Evolutionary conservation across 2,888 invertebrate genomes (phyloP), one percentile per base, ranked within the genome.

Genomic region (Tuta absoluta): DNA sequence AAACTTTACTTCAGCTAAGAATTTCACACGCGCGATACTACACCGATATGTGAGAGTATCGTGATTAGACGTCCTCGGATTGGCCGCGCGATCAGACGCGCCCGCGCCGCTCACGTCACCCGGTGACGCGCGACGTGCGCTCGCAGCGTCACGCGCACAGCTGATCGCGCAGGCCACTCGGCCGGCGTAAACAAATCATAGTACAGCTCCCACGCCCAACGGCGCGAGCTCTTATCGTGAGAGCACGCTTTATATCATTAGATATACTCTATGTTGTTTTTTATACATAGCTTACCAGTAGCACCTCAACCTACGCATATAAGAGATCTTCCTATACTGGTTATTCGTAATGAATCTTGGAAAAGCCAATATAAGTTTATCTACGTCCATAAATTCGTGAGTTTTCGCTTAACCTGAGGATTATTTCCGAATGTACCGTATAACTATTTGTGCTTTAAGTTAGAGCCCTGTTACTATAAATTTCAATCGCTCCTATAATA

Each of bases 181-280:
- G 73, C 76, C 78, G 76, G 79, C 77, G 87, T 89, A 89, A 90
- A 89, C 89, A 89, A 87, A 89, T 87, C 87, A 88, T 89, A 89
- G 88, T 89, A 87, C 19, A 74, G 76, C 85, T 84, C 86, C 87
- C 87, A 88, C 89, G 87, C 86, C 72, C 69, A 56, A 63, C 70
- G 66, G 17, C 19, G 51, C 51, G n/a, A 2, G 38, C 63, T 59
- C 60, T 12, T 24, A 45, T 60, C 24, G 45, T 60, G 45, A 21
- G 60, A 60, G 41, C 4, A 24, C 14, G 21, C 45, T 45, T 23
- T 60, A 60, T 60, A 12, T 12, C 41, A 7, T 23, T 23, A 21
- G 17, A 28, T 23, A 56, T 8, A 41, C n/a, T 38, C 38, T 38
- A 14, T 41, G 14, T 41, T 41, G 12, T 41, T 8, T n/a, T 56